phyloP scores from a whole-genome alignment of 2,113 vertebrate genomes.

The Gymnobelideus leadbeateri region DNA sequence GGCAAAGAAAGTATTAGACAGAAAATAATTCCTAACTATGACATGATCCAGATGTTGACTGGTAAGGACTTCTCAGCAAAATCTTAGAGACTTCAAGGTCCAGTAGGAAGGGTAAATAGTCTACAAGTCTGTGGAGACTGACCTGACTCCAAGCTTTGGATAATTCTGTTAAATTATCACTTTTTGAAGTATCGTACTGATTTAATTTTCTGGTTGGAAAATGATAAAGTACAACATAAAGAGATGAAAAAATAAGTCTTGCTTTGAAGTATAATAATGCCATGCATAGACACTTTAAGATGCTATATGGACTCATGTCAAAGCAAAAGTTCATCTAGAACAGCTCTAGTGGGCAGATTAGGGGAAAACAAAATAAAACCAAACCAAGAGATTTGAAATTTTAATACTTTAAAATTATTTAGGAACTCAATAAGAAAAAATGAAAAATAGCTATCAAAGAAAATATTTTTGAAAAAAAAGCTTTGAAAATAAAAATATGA shows the following conservation, averaged over 20 bases:
- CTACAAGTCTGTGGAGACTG: constrained; percentile 53
- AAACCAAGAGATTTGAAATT: neutral
- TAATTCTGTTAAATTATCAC: constrained; percentile 67
- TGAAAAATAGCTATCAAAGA: neutral
- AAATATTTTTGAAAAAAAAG: constrained; percentile 29
- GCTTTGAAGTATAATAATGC: constrained; percentile 65
- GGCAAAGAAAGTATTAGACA: constrained; percentile 60
- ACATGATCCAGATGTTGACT: constrained; percentile 74
- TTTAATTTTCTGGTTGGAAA: constrained; percentile 68
- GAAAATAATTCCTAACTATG: constrained; percentile 65
- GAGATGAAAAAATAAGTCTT: constrained; percentile 48
- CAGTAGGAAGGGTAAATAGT: constrained; percentile 49
- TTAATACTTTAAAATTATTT: neutral
- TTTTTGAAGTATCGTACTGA: constrained; percentile 68
- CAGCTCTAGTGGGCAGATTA: neutral
- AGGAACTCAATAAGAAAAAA: neutral
- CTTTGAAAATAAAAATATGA: neutral
- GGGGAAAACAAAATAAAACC: neutral
- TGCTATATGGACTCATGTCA: neutral
- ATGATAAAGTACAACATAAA: constrained; percentile 72
- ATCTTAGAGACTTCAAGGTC: constrained; percentile 56
- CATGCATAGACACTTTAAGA: constrained; percentile 30
- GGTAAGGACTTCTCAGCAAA: constrained; percentile 53
- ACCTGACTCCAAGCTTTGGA: constrained; percentile 57
- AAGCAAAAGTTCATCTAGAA: constrained; percentile 8